Evolutionary conservation across 2,113 vertebrate species (phyloP).

Genomic region (Deroptyus accipitrinus): DNA sequence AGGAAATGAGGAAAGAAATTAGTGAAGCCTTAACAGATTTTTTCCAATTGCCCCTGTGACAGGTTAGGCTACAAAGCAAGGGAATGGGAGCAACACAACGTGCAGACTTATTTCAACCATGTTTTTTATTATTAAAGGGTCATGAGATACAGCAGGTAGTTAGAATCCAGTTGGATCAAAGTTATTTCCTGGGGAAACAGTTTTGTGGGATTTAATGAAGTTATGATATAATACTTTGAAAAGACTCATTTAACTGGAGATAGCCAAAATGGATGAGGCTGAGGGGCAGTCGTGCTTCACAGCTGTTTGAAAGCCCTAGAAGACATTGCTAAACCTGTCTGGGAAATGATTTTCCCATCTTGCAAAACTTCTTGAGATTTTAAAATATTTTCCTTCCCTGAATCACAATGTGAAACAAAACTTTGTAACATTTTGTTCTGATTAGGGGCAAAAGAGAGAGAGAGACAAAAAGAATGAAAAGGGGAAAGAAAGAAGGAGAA

Average conservation of each 20-base stretch:
- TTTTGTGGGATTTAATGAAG: conserved; percentile 49
- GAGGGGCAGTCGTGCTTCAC: background rate
- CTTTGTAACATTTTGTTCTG: background rate
- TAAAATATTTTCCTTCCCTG: background rate
- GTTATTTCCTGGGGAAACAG: conserved; percentile 52
- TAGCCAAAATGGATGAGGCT: conserved; percentile 20
- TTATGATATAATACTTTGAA: conserved; percentile 1
- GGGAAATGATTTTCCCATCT: conserved; percentile 35
- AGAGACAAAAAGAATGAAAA: too few relatives aligned
- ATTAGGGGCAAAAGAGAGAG: background rate
- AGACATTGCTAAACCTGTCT: conserved; percentile 30
- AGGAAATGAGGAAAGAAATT: conserved; percentile 62
- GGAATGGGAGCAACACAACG: background rate
- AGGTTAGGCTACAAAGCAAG: conserved; percentile 36
- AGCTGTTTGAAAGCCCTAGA: conserved; percentile 15
- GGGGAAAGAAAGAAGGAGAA: background rate
- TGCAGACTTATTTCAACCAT: background rate
- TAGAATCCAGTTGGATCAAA: conserved; percentile 13
- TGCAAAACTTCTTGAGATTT: conserved; percentile 11
- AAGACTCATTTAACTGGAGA: background rate
- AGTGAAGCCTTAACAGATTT: background rate
- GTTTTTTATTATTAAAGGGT: conserved; percentile 35
- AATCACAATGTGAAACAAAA: background rate
- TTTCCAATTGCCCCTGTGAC: conserved; percentile 20
- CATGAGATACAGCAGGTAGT: conserved; percentile 33